Percentiles rank a stretch among this genome's conserved stretches.
Conservation (phyloP, 2,888 invertebrate species). For the Tillus elongatus region DNA sequence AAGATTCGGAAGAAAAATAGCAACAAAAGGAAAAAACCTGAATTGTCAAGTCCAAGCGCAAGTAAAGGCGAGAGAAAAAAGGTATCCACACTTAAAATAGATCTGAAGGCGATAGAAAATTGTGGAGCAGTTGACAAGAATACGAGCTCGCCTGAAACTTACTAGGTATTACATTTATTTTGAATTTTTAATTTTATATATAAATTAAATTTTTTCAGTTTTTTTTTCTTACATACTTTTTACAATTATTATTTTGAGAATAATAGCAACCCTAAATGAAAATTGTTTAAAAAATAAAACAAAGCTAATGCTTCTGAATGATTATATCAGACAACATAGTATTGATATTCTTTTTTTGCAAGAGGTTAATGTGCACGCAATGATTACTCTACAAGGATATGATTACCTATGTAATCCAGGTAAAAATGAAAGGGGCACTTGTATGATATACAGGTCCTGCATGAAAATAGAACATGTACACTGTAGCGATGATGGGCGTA, state of each 20-base stretch:
- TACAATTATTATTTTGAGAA: background rate
- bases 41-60: background rate
- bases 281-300: too few species aligned
- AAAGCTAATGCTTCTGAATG: background rate
- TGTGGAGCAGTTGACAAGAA: too few species aligned
- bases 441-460: background rate
- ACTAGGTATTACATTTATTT: background rate
- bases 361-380: background rate
- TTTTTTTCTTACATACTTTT: too few species aligned
- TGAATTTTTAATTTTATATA: background rate
- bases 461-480: background rate
- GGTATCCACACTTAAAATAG: background rate
- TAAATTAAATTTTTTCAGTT: too few species aligned
- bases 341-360: background rate
- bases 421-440: background rate
- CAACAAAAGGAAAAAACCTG: background rate
- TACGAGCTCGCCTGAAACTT: constrained; percentile 2
- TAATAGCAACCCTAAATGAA: background rate
- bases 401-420: background rate
- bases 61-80: background rate
- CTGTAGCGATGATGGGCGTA: background rate
- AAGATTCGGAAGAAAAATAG: background rate
- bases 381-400: background rate
- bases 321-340: background rate
- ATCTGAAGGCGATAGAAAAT: background rate